Evolutionary conservation across 92 coral and sea anemone genomes (phyloP).

Genomic region (Desmophyllum pertusum): DNA sequence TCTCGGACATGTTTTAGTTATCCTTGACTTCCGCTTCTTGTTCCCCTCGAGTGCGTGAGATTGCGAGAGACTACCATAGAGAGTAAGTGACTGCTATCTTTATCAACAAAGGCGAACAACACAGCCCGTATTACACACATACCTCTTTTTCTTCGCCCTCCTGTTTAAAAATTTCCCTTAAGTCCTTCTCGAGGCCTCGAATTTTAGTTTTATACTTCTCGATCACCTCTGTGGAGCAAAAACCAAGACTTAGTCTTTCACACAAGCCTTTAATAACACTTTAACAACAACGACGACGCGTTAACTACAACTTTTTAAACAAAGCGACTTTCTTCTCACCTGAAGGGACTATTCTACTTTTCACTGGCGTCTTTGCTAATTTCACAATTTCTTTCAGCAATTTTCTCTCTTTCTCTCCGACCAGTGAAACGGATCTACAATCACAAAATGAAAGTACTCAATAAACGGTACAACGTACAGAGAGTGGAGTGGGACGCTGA

Average conservation of each 20-base stretch:
- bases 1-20: no score
- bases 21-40: no score
- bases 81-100: background rate
- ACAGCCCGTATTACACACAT: background rate
- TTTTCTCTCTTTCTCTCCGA: conserved; percentile 92
- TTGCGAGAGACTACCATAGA: no score
- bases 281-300: background rate
- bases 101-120: background rate
- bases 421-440: conserved; percentile 88
- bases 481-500: no score
- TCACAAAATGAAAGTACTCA: background rate
- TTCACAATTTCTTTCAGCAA: conserved; percentile 91
- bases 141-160: conserved; percentile 95
- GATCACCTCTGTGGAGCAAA: conserved; percentile 73
- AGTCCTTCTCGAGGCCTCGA: conserved; percentile 74
- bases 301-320: no score
- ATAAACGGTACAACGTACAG: background rate
- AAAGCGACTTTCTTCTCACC: conserved; percentile 37
- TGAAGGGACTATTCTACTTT: conserved; percentile 86
- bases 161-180: conserved; percentile 84
- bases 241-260: background rate
- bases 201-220: conserved; percentile 76
- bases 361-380: conserved; percentile 84
- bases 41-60: no score
- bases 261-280: background rate